A percentile compares a stretch with the other conserved stretches of the same genome.
Conservation (phyloP, 2,797 vertebrate genomes). For the Muscicapa comitata region DNA sequence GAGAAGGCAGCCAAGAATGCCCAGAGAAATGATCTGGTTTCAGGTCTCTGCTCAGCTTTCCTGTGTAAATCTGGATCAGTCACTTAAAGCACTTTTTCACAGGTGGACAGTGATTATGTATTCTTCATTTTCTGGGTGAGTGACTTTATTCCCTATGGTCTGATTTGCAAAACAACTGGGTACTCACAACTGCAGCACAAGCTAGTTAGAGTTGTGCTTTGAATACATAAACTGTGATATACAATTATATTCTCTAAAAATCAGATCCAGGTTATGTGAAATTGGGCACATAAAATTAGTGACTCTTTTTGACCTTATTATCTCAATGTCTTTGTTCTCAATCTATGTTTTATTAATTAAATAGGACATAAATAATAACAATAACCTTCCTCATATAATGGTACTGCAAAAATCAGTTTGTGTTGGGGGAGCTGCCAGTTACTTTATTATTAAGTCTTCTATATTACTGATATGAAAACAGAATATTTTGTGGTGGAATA, state of each 20-base stretch:
- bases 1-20: not conserved
- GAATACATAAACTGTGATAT: not conserved
- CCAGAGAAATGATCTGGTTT: not conserved
- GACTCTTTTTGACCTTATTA: not conserved
- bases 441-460: not conserved
- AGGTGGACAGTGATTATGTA: not conserved
- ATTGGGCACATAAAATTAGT: not conserved
- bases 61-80: not conserved
- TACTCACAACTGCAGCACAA: not conserved
- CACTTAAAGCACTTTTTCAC: not conserved
- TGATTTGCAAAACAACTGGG: not conserved
- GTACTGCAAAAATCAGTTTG: not conserved
- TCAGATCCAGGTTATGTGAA: not conserved
- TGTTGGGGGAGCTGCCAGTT: not conserved
- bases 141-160: not conserved
- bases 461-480: not conserved
- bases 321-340: not conserved
- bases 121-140: conserved; percentile 41
- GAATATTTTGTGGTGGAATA: not conserved
- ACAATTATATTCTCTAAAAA: not conserved
- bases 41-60: not conserved
- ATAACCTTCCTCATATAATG: not conserved
- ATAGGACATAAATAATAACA: not conserved
- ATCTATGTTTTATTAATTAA: not conserved
- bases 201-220: not conserved